Evolutionary conservation across 2,113 vertebrate species (phyloP), one percentile per base, ranked within the genome.

Genomic region (Ia io): DNA sequence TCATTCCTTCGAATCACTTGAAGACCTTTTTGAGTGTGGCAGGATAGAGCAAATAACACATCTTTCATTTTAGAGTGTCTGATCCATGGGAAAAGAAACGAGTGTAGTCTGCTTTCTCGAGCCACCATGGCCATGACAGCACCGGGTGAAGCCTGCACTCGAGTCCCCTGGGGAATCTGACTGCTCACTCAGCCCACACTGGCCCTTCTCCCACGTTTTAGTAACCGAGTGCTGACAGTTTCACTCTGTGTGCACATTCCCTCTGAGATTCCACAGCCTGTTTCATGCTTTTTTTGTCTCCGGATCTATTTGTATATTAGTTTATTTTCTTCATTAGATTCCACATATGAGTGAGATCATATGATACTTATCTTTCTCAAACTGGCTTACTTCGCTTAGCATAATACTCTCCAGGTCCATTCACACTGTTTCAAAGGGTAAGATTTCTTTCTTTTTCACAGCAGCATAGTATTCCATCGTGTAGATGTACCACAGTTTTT

Each of bases 151-250:
- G 83, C 71, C 65, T 76, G 49, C 90, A 13, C 47, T 37, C 42
- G 1, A 8, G 25, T 30, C 84, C 65, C 63, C 0, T 0, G 2
- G 30, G 40, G 0, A 30, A 40, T 42, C 42, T 12, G 28, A 32
- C 73, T 14, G 30, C 11, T 37, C 22, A 17, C 12, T 7, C 12
- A 7, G 40, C 14, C 3, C 2, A 14, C n/a, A 2, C 70, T 4
- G 37, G 65, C 88, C 61, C 6, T 65, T 56, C 30, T 18, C 10
- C 61, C 1, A 1, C 2, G 51, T 40, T 37, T 22, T 3, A 12
- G 49, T 71, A 7, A 30, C 65, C 13, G 10, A 9, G 47, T 20
- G 2, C 5, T 3, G 40, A 82, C 63, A 63, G 25, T 12, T 0
- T 51, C 10, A 0, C 53, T 40, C 67, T 42, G 42, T 44, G 25